phyloP scores from a whole-genome alignment of 1,140 invertebrate genomes.

The Atta colombica region DNA sequence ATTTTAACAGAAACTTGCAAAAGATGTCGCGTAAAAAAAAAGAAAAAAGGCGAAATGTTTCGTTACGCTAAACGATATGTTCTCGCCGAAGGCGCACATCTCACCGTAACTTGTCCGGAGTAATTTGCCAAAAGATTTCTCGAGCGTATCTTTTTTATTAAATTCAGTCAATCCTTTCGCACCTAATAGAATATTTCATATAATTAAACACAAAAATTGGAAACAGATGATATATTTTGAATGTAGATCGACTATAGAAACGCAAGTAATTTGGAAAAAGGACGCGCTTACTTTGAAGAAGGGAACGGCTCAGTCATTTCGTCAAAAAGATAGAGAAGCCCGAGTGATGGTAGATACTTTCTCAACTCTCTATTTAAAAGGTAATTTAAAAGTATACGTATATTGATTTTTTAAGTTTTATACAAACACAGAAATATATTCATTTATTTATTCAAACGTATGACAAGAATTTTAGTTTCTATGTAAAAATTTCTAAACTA shows the following conservation, averaged over 20 bases:
- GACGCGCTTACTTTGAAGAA: constrained; percentile 83
- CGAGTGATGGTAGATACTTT: constrained; percentile 87
- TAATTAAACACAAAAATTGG: not conserved
- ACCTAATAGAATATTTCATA: not conserved
- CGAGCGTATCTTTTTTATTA: not conserved
- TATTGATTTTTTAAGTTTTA: not conserved
- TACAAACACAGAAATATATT: not conserved
- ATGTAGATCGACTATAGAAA: constrained; percentile 82
- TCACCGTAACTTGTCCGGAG: constrained; percentile 87
- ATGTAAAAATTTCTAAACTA: not conserved
- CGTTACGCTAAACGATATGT: constrained; percentile 86
- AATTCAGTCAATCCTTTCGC: not conserved
- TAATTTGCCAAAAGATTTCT: constrained; percentile 66
- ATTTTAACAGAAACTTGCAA: constrained; percentile 85
- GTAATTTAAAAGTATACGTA: constrained; percentile 53
- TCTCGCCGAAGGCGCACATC: constrained; percentile 85
- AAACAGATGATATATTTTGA: not conserved
- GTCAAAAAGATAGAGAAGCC: constrained; percentile 83
- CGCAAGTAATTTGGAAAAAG: constrained; percentile 86
- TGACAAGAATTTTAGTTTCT: not conserved
- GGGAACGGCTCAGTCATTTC: constrained; percentile 82
- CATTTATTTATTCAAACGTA: not conserved
- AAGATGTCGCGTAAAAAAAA: constrained; percentile 82
- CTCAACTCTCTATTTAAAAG: constrained; percentile 87
- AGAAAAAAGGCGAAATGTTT: constrained; percentile 81